A percentile compares a stretch with the other conserved stretches of the same genome.
phyloP scores from a whole-genome alignment of 2,888 invertebrate species.

The Ochropacha duplaris region DNA sequence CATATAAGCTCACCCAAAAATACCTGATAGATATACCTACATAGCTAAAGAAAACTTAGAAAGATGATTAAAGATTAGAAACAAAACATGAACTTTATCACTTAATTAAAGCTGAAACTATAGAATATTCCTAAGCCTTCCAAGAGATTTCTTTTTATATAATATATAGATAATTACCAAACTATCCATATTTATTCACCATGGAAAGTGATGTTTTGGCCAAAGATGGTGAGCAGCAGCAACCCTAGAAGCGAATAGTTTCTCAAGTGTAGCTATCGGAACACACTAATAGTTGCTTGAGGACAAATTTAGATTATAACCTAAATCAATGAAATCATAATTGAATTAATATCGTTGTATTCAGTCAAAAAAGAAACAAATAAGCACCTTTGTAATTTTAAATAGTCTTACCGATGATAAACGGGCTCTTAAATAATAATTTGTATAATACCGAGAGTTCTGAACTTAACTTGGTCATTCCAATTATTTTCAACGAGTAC shows the following conservation, averaged over 20 bases:
- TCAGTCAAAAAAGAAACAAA: neutral
- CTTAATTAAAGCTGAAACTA: neutral
- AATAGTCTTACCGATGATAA: constrained; percentile 27
- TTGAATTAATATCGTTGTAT: neutral
- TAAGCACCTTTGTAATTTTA: neutral
- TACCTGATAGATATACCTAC: neutral
- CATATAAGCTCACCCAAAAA: too few species aligned
- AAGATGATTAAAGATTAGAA: neutral
- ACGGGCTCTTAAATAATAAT: constrained; percentile 38
- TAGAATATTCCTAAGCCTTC: neutral
- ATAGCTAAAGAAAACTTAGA: neutral
- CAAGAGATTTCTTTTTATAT: too few species aligned
- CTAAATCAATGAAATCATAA: neutral
- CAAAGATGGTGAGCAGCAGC: neutral
- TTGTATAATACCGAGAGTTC: constrained; percentile 45
- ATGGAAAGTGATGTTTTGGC: too few species aligned
- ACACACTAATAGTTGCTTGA: too few species aligned
- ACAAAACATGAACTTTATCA: neutral
- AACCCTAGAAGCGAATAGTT: too few species aligned
- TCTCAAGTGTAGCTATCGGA: too few species aligned
- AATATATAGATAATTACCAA: too few species aligned
- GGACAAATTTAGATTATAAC: too few species aligned
- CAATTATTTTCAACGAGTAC: constrained; percentile 61
- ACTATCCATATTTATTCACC: neutral
- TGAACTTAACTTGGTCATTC: constrained; percentile 50